Base-by-base conservation (phyloP, 2,888 invertebrate species). In the Branchipolynoe longqiensis region DNA sequence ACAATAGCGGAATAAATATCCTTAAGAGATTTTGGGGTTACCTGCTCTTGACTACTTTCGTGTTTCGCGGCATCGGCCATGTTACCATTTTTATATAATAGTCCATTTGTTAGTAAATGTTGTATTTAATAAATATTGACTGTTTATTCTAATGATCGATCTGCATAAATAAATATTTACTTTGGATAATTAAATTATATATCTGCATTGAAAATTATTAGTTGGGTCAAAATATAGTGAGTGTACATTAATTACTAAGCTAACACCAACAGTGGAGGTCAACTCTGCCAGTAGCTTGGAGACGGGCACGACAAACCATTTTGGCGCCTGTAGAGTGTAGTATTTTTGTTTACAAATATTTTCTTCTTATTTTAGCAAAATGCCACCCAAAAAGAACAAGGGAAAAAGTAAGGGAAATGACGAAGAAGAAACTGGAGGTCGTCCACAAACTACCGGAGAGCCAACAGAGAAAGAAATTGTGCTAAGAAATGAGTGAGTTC, bases 401-500 rank as follows among this genome's bases (percentile, higher is more conserved):
- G 90, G 90, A 18, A 91, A 91, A 87, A 91, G 90, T 86, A 89
- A 90, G 81, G 89, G 89, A 48, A 90, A 90, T 36, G 90, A 85
- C 8, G 88, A 88, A 85, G 90, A 88, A 25, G 89, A 88, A 31
- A 87, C 83, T 28, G 88, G 88, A 38, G 89, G 88, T 31, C 89
- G 87, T 33, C 86, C 82, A 64, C 90, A 88, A 82, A 89, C 88
- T 64, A 89, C 90, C 14, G 89, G 88, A 33, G 92, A 91, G 86
- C 91, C 92, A 18, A 90, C 91, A 48, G 92, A 93, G 83, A 92
- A 92, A 84, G 93, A 93, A 88, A 83, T 90, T 18, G 84, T 93
- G 48, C 87, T 93, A n/a, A 90, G 91, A 88, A 87, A 90, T 85
- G 93, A 93, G 93, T 93, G 88, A 89, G 92, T 88, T 18, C n/a